phyloP scores from a whole-genome alignment of 2,113 vertebrate genomes.

The Recurvirostra avosetta region DNA sequence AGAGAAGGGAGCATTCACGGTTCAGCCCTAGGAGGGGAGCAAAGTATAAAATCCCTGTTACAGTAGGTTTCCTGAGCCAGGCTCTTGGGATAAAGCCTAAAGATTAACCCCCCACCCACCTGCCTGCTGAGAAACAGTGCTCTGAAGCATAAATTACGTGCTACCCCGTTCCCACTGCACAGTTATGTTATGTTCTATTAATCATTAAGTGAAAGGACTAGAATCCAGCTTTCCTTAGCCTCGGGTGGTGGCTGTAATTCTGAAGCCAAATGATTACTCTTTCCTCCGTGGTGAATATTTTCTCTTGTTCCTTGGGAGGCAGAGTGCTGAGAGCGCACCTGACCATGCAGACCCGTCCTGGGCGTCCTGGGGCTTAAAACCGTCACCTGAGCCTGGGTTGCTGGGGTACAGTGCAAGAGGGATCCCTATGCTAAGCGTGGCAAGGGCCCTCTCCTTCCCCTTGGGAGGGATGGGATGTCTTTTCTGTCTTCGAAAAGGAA shows the following conservation, averaged over 20 bases:
- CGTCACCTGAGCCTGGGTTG: rapidly evolving
- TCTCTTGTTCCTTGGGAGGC: background rate
- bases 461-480: background rate
- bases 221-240: background rate
- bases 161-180: background rate
- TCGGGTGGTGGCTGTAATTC: background rate
- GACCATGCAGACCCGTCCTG: background rate
- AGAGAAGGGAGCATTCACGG: background rate
- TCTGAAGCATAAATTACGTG: background rate
- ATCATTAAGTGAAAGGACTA: background rate
- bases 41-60: background rate
- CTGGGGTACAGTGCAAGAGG: background rate
- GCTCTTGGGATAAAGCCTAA: background rate
- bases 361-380: background rate
- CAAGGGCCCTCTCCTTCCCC: background rate
- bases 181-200: background rate
- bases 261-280: background rate
- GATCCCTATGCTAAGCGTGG: background rate
- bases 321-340: background rate
- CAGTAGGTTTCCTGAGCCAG: background rate
- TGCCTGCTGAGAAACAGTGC: background rate
- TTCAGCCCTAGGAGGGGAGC: background rate
- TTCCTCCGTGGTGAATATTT: background rate
- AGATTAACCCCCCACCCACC: background rate
- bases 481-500: background rate